Evolutionary conservation across 2,888 invertebrate species (phyloP).

Genomic region (Drymonia ruficornis): DNA sequence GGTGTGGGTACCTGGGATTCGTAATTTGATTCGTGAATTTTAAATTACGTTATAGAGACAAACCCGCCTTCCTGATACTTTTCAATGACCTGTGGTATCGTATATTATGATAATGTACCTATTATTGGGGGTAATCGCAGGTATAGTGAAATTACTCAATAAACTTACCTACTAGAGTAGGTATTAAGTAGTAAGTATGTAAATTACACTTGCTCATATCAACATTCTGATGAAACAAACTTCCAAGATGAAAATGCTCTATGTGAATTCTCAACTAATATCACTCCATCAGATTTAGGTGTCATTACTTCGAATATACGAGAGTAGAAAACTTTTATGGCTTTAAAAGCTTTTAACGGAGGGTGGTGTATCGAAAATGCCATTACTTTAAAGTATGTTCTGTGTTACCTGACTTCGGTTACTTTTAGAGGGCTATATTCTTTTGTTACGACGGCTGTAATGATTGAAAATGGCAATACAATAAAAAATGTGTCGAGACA

Average conservation of each 20-base stretch:
- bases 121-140: no score
- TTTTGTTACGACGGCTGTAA: background rate
- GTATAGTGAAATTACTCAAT: no score
- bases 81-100: no score
- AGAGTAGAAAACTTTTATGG: constrained; percentile 36
- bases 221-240: background rate
- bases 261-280: constrained; percentile 24
- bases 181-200: no score
- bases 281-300: constrained; percentile 33
- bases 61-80: no score
- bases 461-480: background rate
- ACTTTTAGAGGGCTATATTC: constrained; percentile 25
- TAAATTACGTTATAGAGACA: background rate
- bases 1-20: constrained; percentile 19
- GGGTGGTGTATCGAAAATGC: constrained; percentile 35
- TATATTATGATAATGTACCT: no score
- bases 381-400: constrained; percentile 38
- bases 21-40: background rate
- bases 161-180: no score
- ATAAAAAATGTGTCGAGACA: background rate
- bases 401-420: constrained; percentile 15
- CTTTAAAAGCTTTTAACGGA: constrained; percentile 40
- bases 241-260: constrained; percentile 4
- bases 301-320: constrained; percentile 39
- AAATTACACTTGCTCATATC: background rate